Percentiles rank a stretch among this genome's conserved stretches.
phyloP scores from a whole-genome alignment of 2,113 vertebrate genomes.

The Crotalus helleri region DNA sequence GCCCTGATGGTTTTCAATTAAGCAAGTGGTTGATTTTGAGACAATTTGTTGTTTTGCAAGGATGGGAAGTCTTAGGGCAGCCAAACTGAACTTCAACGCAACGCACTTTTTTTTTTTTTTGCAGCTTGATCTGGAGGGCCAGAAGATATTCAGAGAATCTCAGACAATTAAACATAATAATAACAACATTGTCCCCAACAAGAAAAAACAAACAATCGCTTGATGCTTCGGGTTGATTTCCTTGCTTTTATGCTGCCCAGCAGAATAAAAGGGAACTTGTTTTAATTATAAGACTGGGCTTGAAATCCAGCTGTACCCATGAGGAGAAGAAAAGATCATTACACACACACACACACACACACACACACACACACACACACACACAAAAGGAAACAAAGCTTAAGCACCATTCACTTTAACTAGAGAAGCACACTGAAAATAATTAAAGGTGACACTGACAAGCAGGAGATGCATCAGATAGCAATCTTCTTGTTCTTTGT shows the following conservation, averaged over 20 bases:
- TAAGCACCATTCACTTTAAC: neutral
- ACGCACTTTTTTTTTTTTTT: neutral
- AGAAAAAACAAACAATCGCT: neutral
- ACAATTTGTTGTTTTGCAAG: slow-evolving; percentile 14
- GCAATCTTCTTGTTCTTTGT: neutral
- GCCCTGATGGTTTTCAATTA: slow-evolving; percentile 39
- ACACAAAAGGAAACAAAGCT: too few species aligned
- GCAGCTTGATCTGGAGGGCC: slow-evolving; percentile 20
- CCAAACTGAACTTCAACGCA: slow-evolving; percentile 24
- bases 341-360: too few species aligned
- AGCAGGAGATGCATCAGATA: neutral
- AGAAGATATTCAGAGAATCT: neutral
- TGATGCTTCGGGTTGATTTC: neutral
- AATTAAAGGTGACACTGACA: neutral
- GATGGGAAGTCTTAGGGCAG: slow-evolving; percentile 24
- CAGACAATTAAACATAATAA: neutral
- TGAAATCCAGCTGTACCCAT: neutral
- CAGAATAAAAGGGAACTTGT: neutral
- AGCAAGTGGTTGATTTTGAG: slow-evolving; percentile 12
- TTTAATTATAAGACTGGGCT: neutral
- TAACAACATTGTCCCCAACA: neutral
- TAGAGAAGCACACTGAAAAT: neutral
- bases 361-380: too few species aligned
- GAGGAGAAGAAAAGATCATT: neutral
- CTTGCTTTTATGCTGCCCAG: neutral